A percentile compares a stretch with the other conserved stretches of the same genome.
phyloP scores from a whole-genome alignment of 2,797 vertebrate genomes.

The Anabas testudineus region DNA sequence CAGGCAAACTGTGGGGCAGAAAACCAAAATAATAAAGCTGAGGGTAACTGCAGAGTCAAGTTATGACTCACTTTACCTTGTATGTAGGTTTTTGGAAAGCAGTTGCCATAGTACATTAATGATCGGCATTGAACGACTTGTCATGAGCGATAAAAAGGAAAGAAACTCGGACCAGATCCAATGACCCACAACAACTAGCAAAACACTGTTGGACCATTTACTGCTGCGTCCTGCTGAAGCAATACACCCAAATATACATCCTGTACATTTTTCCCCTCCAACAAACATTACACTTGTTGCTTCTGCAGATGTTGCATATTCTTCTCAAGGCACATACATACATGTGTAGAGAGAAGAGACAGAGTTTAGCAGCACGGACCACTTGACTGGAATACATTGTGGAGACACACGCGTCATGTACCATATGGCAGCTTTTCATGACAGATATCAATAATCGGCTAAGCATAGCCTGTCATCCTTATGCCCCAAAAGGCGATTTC shows the following conservation, averaged over 20 bases:
- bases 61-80: neutral
- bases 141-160: too few relatives aligned
- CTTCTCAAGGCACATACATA: neutral
- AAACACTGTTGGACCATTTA: conserved; percentile 68
- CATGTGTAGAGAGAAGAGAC: neutral
- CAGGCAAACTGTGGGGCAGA: neutral
- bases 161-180: neutral
- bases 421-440: conserved; percentile 65
- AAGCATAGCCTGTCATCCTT: conserved; percentile 17
- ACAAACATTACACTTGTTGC: conserved; percentile 63
- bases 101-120: neutral
- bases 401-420: conserved; percentile 37
- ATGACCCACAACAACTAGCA: conserved; percentile 61
- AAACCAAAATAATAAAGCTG: neutral
- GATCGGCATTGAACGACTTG: neutral
- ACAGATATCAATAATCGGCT: conserved; percentile 48
- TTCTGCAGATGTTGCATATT: neutral
- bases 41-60: neutral
- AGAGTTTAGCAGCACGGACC: neutral
- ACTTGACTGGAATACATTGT: conserved; percentile 25
- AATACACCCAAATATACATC: conserved; percentile 37
- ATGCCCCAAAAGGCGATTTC: conserved; percentile 46
- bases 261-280: conserved; percentile 31
- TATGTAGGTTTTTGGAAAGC: neutral
- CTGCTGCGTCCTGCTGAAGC: conserved; percentile 46